Percentiles rank a stretch among this genome's conserved stretches.
These are phyloP conservation scores for Genyomyrus donnyi DNA, from an alignment of 2,113 vertebrate species.

Conservation along the genomic window DNA sequence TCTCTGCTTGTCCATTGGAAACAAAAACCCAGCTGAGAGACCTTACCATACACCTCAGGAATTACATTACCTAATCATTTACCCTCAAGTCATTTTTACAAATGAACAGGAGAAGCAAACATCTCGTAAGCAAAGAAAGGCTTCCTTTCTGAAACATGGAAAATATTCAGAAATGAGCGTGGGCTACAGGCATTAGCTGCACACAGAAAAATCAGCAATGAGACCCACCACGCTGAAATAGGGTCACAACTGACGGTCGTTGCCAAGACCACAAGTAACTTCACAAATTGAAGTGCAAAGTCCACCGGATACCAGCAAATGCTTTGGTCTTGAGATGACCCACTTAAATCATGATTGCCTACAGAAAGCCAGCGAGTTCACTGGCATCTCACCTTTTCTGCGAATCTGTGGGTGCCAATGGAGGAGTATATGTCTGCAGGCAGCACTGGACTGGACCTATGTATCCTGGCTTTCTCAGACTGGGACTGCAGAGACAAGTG, in stretches of 20 bases:
- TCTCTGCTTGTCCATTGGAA: neutral
- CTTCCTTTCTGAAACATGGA: neutral
- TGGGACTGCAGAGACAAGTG: conserved; percentile 63
- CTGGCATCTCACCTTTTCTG: conserved; percentile 73
- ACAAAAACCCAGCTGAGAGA: neutral
- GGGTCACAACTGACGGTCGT: neutral
- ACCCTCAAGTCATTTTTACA: neutral
- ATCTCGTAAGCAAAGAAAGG: neutral
- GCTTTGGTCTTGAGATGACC: neutral
- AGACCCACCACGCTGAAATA: neutral
- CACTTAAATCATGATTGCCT: neutral
- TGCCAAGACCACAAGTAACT: neutral
- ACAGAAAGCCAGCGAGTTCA: neutral
- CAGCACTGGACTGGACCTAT: conserved; percentile 70
- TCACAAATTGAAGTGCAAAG: neutral
- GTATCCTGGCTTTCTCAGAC: conserved; percentile 79
- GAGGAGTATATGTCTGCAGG: conserved; percentile 72
- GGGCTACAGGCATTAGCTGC: neutral
- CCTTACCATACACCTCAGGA: neutral
- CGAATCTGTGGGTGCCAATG: conserved; percentile 75
- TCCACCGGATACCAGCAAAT: neutral
- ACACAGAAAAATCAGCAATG: neutral
- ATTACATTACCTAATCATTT: neutral
- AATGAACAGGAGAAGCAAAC: neutral
- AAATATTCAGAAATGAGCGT: neutral